Evolutionary conservation across 2,888 invertebrate species (phyloP), one percentile per base, ranked within the genome.

Genomic region (Melinaea menophilus): DNA sequence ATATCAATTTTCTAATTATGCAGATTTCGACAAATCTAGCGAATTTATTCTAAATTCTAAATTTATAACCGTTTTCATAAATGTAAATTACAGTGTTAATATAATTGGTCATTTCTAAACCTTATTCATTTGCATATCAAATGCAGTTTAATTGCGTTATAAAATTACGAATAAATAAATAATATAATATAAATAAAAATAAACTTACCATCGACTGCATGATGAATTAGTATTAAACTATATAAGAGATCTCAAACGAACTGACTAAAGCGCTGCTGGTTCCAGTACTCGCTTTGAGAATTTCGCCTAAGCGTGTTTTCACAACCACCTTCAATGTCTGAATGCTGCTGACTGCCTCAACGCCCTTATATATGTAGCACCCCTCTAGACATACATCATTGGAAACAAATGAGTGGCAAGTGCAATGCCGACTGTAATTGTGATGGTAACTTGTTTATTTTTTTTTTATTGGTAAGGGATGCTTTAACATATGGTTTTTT

Each of bases 231-330:
- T 78, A 82, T 75, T 84, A 80, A 81, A 73, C 79, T 85, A 85
- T 77, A 72, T 82, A 75, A 76, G 90, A 90, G 90, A 90, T 90
- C 90, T 88, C 88, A 90, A 90, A 90, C 90, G 89, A 90, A 90
- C 90, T 90, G 84, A 79, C 86, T 81, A 83, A 7, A 83, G 86
- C 90, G 90, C 90, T 90, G 86, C 90, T 90, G 89, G 54, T 67
- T 67, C 77, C 90, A 90, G 90, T 84, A 90, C 88, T 90, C 90
- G 90, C 89, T 81, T 84, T 84, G 88, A 83, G 85, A 90, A 77
- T 90, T 90, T 86, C 90, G 90, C 81, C 90, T 90, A 90, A 90
- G 90, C 75, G 88, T 84, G 85, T 79, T 80, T 76, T 77, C 79
- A 74, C 83, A 81, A 86, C 83, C 75, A 87, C 83, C 78, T 79